phyloP scores from a whole-genome alignment of 2,888 invertebrate genomes.

The Pachycephus smyrnensis region DNA sequence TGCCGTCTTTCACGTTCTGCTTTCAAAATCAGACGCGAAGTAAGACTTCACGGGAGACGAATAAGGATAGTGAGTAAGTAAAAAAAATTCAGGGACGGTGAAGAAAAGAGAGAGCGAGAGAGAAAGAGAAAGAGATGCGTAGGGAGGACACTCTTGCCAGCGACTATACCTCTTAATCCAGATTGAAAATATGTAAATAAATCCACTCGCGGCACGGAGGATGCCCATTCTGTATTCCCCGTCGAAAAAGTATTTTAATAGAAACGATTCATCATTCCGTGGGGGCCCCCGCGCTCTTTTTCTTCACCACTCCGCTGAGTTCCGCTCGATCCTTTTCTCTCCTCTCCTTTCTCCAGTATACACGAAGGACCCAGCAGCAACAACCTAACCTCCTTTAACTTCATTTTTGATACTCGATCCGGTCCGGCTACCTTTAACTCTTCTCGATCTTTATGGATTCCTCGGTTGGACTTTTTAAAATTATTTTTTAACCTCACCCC shows the following conservation, averaged over 20 bases:
- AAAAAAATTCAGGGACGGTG: background rate
- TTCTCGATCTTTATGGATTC: constrained; percentile 3
- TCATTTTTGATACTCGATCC: constrained; percentile 32
- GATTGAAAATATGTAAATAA: constrained; percentile 68
- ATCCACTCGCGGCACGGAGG: constrained; percentile 55
- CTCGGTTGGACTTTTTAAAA: no score
- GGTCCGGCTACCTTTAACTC: constrained; percentile 23
- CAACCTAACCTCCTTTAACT: background rate
- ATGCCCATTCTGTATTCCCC: constrained; percentile 64
- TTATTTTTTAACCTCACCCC: constrained; percentile 13
- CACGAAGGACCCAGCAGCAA: background rate
- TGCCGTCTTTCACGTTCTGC: background rate
- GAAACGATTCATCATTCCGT: constrained; percentile 62
- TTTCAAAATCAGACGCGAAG: background rate
- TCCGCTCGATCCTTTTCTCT: constrained; percentile 18
- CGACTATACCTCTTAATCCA: constrained; percentile 64
- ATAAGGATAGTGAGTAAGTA: background rate
- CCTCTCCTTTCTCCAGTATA: constrained; percentile 9
- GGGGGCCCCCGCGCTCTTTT: constrained; percentile 22
- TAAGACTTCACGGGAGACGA: background rate
- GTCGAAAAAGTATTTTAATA: constrained; percentile 68
- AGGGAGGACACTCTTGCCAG: constrained; percentile 36
- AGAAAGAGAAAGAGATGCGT: constrained; percentile 11
- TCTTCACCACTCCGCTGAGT: constrained; percentile 21
- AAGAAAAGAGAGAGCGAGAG: constrained; percentile 15